Base-by-base conservation (phyloP, 1,140 invertebrate species). In the Orchestia grillus region DNA sequence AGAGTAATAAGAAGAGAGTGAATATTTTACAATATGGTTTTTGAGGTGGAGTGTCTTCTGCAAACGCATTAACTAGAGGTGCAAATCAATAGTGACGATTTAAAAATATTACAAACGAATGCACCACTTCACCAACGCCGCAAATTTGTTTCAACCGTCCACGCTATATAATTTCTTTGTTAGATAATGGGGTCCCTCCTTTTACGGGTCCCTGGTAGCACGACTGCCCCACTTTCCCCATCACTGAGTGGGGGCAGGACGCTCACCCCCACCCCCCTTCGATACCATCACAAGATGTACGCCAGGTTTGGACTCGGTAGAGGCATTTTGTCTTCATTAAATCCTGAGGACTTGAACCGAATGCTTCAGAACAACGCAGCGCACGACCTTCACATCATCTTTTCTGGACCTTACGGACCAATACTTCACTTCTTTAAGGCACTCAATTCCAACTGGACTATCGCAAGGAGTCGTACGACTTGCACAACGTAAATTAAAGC, bases 201-300 rank as follows among this genome's bases (percentile, higher is more conserved):
- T 44, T 28, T 3, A 90, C 3, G 43, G 88, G 88, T 45, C 44
- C 92, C 92, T 94, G 43, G 44, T 15, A 28, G 92, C 36, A 94
- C 41, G 43, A 47, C 16, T 94, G 6, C 92, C 92, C 92, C 92
- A 47, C 92, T 45, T 94, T 45, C 44, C 92, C 92, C 92, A 94
- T 94, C 92, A 94, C 92, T 23, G 8, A 45, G 28, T 19, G 44
- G 92, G 92, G 92, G 92, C 44, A 45, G 43, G 92, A 44, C 43
- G 47, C 44, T 90, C 44, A 94, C 92, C 92, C 44, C 44, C 92
- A 94, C 92, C 92, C 92, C 92, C 92, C 92, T 94, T 94, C 44
- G 44, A 42, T 45, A 94, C 41, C 92, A 94, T 94, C 92, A 94
- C 92, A 77, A 77, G 62, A 77, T 77, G 28, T 36, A 28, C 62